Conservation (phyloP, 2,113 vertebrate genomes). For the Corynorhinus townsendii region DNA sequence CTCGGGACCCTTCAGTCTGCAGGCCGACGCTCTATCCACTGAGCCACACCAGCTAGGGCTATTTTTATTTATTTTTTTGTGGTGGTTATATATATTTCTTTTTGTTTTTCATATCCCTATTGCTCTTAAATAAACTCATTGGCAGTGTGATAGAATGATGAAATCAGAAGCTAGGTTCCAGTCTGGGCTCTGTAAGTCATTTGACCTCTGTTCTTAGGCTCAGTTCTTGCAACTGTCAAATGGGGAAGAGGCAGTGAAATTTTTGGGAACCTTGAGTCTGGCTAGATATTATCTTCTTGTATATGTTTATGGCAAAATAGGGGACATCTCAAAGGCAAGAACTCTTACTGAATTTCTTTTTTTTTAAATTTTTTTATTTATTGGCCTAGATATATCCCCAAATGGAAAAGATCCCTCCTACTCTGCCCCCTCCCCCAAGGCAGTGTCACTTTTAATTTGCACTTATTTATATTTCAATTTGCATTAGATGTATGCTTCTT, state of each 20-base stretch:
- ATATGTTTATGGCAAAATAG: not conserved
- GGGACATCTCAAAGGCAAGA: constrained; percentile 1
- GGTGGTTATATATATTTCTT: too few species aligned
- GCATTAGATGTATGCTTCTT: not conserved
- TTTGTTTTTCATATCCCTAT: not conserved
- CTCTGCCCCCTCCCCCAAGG: not conserved
- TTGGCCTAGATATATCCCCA: not conserved
- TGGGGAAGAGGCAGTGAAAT: not conserved
- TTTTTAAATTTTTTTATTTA: not conserved
- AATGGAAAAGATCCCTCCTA: not conserved
- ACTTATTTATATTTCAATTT: not conserved
- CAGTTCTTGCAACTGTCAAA: not conserved
- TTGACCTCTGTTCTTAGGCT: not conserved
- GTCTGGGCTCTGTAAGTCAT: not conserved
- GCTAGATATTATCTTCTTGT: not conserved
- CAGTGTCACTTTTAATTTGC: not conserved
- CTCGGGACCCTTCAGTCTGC: too few species aligned
- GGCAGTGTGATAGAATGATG: not conserved
- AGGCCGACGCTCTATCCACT: too few species aligned
- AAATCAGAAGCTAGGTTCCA: not conserved
- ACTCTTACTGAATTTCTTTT: not conserved
- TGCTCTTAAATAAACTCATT: not conserved
- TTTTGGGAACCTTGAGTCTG: not conserved
- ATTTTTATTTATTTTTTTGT: too few species aligned
- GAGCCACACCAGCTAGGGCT: too few species aligned